Conservation (phyloP, 2,113 vertebrate genomes). For the Cinclus cinclus region DNA sequence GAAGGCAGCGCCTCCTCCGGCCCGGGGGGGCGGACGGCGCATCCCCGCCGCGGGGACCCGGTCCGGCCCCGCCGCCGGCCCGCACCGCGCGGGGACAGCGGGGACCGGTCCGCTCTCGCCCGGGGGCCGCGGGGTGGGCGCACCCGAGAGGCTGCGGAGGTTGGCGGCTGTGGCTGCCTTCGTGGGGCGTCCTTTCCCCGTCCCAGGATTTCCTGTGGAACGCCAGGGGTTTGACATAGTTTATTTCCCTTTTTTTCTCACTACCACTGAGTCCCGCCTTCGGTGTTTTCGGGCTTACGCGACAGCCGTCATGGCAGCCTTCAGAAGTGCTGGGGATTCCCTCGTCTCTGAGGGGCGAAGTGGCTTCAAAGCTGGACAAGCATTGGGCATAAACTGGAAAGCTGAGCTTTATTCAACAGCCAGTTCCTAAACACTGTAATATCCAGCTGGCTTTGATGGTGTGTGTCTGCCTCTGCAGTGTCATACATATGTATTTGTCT, state of each 20-base stretch:
- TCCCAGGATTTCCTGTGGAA: background rate
- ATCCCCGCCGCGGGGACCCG: background rate
- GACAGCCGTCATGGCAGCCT: background rate
- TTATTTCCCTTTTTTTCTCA: background rate
- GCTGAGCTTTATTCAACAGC: background rate
- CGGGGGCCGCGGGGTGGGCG: background rate
- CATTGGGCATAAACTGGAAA: background rate
- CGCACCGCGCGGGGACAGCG: too few relatives aligned
- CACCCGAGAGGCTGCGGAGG: rapidly evolving
- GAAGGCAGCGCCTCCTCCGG: background rate
- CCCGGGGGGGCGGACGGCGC: background rate
- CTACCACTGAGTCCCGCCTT: background rate
- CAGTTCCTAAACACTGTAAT: background rate
- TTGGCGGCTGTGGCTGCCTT: background rate
- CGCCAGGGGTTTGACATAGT: background rate
- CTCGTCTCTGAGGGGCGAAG: background rate
- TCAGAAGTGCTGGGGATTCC: background rate
- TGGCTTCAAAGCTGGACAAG: background rate
- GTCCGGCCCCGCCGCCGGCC: background rate
- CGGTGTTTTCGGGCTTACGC: background rate
- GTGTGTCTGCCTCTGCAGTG: constrained; percentile 11
- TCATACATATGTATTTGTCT: constrained; percentile 42
- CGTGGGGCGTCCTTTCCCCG: background rate
- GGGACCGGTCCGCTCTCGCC: too few relatives aligned
- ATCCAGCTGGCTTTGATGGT: background rate